These are phyloP conservation scores for Heloderma charlesbogerti DNA, from an alignment of 2,113 vertebrate genomes.

Conservation along the genomic window DNA sequence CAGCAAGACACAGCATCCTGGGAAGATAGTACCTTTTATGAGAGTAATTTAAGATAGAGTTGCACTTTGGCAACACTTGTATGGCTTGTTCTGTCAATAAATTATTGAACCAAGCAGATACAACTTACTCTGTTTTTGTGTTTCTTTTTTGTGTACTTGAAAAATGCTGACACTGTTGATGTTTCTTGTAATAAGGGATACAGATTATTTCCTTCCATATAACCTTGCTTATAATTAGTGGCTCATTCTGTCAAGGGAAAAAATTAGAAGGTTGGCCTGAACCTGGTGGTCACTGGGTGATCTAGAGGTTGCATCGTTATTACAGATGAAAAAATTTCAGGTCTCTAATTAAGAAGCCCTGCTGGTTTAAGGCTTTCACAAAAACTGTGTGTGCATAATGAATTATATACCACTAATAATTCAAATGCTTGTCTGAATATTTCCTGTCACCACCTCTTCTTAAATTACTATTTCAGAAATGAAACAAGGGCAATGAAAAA, in stretches of 20 bases:
- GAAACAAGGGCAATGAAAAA: constrained; percentile 35
- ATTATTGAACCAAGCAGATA: neutral
- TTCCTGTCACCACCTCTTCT: constrained; percentile 71
- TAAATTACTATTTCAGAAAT: constrained; percentile 72
- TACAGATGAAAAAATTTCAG: constrained; percentile 67
- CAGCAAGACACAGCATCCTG: neutral
- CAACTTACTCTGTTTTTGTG: constrained; percentile 38
- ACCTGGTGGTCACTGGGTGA: constrained; percentile 71
- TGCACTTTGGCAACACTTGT: neutral
- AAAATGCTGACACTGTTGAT: constrained; percentile 57
- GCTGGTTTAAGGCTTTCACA: constrained; percentile 77
- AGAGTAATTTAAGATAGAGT: neutral
- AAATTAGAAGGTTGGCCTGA: constrained; percentile 67
- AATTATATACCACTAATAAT: constrained; percentile 77
- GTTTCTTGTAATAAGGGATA: constrained; percentile 57
- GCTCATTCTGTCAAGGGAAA: constrained; percentile 63
- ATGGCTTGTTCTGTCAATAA: neutral
- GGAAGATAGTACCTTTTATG: neutral
- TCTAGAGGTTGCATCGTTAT: constrained; percentile 80
- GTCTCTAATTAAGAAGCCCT: constrained; percentile 78
- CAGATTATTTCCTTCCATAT: constrained; percentile 56
- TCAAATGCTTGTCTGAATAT: constrained; percentile 73
- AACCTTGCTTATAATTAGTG: constrained; percentile 75
- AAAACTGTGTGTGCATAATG: constrained; percentile 78
- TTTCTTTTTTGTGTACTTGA: constrained; percentile 47